phyloP scores from a whole-genome alignment of 2,797 vertebrate species.

The Holocentrus rufus region DNA sequence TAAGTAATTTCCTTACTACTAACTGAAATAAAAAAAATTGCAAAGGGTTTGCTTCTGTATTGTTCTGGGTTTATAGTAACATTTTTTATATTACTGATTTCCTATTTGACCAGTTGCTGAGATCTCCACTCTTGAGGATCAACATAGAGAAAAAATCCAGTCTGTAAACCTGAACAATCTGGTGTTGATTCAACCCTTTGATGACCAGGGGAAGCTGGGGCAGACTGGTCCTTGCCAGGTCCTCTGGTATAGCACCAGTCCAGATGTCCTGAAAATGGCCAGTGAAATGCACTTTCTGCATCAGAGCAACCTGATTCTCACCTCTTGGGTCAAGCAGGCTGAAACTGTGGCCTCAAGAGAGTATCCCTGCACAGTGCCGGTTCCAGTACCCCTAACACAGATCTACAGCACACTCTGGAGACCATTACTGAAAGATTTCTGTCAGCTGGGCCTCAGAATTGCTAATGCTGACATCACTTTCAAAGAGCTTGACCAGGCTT shows the following conservation, averaged over 20 bases:
- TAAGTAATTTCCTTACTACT: background rate
- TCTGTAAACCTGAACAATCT: conserved; percentile 64
- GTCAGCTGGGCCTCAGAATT: conserved; percentile 41
- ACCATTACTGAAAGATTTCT: conserved; percentile 57
- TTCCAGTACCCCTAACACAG: conserved; percentile 52
- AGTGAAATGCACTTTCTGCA: conserved; percentile 68
- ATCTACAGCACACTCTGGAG: conserved; percentile 71
- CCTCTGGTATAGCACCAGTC: conserved; percentile 63
- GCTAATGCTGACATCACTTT: conserved; percentile 64
- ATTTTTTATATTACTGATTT: background rate
- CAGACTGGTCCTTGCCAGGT: conserved; percentile 29
- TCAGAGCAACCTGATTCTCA: conserved; percentile 75
- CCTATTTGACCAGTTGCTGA: conserved; percentile 71
- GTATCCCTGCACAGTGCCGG: background rate
- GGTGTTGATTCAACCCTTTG: conserved; percentile 61
- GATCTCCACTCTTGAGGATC: conserved; percentile 61
- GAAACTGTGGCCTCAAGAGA: background rate
- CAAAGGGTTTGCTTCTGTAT: background rate
- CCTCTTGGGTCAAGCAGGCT: conserved; percentile 68
- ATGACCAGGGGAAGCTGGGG: conserved; percentile 36
- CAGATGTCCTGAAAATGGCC: conserved; percentile 65
- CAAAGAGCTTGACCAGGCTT: conserved; percentile 65
- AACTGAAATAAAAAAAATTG: background rate
- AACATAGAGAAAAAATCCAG: conserved; percentile 62
- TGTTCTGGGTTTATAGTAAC: background rate